These are phyloP conservation scores for Prolemur simus DNA, from an alignment of 2,113 vertebrate species.

Conservation along the genomic window DNA sequence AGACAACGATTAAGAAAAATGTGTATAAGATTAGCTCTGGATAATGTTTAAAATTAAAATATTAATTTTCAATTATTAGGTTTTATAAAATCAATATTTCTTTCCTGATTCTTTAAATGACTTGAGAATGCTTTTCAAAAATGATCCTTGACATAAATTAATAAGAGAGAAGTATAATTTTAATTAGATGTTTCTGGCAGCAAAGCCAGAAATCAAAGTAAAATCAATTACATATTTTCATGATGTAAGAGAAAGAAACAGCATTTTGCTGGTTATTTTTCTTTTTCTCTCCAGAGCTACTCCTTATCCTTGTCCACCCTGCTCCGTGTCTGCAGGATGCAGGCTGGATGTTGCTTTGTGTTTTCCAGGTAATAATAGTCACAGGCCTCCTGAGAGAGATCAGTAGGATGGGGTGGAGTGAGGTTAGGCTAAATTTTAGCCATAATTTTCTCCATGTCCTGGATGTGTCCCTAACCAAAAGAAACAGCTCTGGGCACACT, in stretches of 20 bases:
- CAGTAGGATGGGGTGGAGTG: not conserved
- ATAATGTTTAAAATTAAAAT: not conserved
- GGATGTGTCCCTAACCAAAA: not conserved
- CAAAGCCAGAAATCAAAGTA: slow-evolving; percentile 22
- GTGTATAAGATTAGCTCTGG: not conserved
- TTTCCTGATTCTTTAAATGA: not conserved
- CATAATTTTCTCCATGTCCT: not conserved
- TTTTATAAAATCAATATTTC: not conserved
- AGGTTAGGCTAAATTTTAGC: not conserved
- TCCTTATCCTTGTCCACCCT: not conserved
- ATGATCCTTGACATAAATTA: not conserved
- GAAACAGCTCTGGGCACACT: not conserved
- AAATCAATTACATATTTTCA: slow-evolving; percentile 10
- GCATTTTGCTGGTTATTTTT: not conserved
- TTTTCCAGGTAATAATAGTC: not conserved
- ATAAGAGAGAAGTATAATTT: not conserved
- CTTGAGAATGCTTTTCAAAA: not conserved
- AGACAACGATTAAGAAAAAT: not conserved
- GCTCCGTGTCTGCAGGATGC: not conserved
- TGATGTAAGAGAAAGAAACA: not conserved
- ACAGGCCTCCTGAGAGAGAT: not conserved
- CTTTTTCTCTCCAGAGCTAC: not conserved
- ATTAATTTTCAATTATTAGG: not conserved
- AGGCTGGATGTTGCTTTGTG: rapidly evolving
- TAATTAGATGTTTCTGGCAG: not conserved